These are phyloP conservation scores for Disparrhopalites patrizii DNA, from an alignment of 2,888 invertebrate genomes.

Conservation along the genomic window DNA sequence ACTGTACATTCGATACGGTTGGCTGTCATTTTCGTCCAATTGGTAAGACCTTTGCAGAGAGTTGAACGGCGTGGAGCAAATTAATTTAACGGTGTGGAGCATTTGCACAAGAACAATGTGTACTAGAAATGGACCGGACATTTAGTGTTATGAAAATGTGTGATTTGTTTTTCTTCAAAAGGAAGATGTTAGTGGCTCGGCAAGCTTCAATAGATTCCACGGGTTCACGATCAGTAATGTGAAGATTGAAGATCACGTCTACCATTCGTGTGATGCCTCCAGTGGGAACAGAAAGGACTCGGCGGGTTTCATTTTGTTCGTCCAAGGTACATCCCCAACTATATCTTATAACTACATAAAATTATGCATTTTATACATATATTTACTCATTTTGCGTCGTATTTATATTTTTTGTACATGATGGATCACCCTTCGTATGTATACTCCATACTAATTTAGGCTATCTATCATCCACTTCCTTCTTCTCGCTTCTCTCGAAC, in stretches of 20 bases:
- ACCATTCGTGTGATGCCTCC: slow-evolving; percentile 24
- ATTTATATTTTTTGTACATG: background rate
- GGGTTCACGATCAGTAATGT: slow-evolving; percentile 29
- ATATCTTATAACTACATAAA: background rate
- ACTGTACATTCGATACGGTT: no score
- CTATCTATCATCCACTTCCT: background rate
- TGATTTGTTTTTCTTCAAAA: no score
- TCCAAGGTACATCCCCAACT: slow-evolving; percentile 5
- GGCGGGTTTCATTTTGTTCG: background rate
- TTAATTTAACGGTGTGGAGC: no score
- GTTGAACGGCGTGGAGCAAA: no score
- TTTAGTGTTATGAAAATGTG: no score
- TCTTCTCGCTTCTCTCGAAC: background rate
- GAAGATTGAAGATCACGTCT: background rate
- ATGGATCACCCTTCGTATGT: background rate
- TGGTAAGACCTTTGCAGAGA: no score
- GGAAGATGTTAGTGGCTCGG: no score
- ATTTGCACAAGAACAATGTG: no score
- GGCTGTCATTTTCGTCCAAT: no score
- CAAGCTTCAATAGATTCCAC: no score
- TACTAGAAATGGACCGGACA: no score
- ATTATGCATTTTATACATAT: background rate
- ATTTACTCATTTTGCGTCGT: background rate
- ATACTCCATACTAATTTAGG: background rate
- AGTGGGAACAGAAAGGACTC: slow-evolving; percentile 8